Conservation (phyloP, 2,888 invertebrate genomes). For the Euproctis similis region DNA sequence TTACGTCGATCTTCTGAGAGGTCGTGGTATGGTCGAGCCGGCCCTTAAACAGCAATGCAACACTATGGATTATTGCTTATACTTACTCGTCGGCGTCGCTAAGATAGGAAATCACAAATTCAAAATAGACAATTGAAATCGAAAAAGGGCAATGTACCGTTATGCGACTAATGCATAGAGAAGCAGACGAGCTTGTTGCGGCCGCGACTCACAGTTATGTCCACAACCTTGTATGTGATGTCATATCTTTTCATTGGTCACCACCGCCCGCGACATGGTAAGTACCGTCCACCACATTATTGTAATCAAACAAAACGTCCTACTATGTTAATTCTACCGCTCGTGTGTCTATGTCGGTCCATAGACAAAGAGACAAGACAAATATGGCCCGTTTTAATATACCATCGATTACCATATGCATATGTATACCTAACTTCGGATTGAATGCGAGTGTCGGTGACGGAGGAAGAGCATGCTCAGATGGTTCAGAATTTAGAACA, state of each 20-base stretch:
- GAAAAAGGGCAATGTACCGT: constrained; percentile 52
- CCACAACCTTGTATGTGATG: constrained; percentile 36
- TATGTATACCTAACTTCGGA: no score
- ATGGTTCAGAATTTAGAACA: no score
- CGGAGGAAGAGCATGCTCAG: no score
- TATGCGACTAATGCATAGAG: constrained; percentile 43
- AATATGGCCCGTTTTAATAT: no score
- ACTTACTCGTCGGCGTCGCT: no score
- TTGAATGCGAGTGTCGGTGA: no score
- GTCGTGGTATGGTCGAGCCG: no score
- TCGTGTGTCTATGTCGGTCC: constrained; percentile 22
- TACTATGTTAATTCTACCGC: constrained; percentile 34
- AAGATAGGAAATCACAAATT: no score
- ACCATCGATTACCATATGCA: no score
- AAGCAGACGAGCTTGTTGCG: constrained; percentile 45
- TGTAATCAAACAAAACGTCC: constrained; percentile 35
- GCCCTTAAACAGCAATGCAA: no score
- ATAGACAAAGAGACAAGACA: constrained; percentile 3
- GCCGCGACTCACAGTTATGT: constrained; percentile 35
- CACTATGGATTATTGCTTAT: no score
- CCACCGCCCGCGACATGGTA: constrained; percentile 4
- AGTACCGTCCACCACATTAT: constrained; percentile 30
- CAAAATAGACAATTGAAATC: constrained; percentile 34
- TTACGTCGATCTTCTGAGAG: no score
- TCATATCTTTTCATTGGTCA: constrained; percentile 25